Base-by-base conservation (phyloP, 1,140 invertebrate species). In the Drosophila bocqueti region DNA sequence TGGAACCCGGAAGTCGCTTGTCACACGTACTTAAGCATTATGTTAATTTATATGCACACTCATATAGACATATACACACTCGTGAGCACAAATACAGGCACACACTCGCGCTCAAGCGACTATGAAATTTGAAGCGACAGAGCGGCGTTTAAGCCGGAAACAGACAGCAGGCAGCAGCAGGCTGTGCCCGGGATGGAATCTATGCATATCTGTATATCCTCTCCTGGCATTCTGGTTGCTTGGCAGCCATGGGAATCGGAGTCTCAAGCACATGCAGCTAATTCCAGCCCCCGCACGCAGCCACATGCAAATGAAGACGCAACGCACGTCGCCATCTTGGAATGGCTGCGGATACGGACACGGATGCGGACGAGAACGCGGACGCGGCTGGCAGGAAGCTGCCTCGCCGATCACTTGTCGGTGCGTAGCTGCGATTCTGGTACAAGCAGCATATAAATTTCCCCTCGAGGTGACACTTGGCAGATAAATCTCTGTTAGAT, bases 1-100 rank as follows among this genome's bases (percentile, higher is more conserved):
- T 85, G 79, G 68, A 90, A 85, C 79, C 75, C 82, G 80, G 81
- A 91, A 90, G 85, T 90, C 86, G 79, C 85, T 85, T 90, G 85
- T 90, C 85, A 90, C 85, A 90, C 81, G 81, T 77, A 90, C 79
- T 90, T 90, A 90, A 79, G 79, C 85, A 90, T 91, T 90, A 90
- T 91, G 85, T 85, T 85, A 90, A 90, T 90, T 90, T 90, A 90
- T 90, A 79, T 90, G 74, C 74, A 72, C 62, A 67, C 60, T 24
- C 26, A 67, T n/a, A 57, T n/a, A 46, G 40, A 46, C 42, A 50
- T 3, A 45, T 31, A 69, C 21, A 42, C 16, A 50, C 6, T 18
- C 52, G 46, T 47, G 21, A 24, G 45, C 45, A 24, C 61, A 50
- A 71, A 46, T 24, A 36, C 43, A 62, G 6, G 26, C 45, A 13